Evolutionary conservation across 2,888 invertebrate species (phyloP).

Genomic region (Lottia gigantea): DNA sequence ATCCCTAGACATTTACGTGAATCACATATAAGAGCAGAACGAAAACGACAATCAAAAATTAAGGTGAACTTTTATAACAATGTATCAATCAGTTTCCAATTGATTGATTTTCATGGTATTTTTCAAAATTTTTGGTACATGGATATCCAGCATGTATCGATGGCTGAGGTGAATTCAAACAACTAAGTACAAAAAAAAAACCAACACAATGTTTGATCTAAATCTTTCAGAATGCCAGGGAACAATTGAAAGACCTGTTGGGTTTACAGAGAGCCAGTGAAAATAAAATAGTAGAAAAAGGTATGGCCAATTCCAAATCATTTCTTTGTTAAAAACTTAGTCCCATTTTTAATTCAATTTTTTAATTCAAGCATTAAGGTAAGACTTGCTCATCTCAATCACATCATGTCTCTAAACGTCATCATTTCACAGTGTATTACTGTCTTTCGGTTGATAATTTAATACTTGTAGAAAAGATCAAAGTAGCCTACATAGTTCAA

Average conservation of each 20-base stretch:
- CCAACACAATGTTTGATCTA: no score
- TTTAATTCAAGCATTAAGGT: background rate
- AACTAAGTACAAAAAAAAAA: no score
- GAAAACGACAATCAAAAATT: conserved; percentile 6
- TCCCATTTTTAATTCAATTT: background rate
- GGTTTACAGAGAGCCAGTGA: conserved; percentile 4
- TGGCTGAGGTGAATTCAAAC: no score
- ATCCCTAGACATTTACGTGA: background rate
- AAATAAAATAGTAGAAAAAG: conserved; percentile 11
- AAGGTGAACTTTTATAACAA: background rate
- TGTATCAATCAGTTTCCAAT: no score
- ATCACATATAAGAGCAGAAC: conserved; percentile 3
- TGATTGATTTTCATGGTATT: no score
- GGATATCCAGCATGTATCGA: no score
- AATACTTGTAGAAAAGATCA: no score
- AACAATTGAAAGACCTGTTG: background rate
- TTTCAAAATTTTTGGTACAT: no score
- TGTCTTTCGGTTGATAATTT: no score
- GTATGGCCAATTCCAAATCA: background rate
- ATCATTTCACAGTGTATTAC: no score
- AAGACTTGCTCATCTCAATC: conserved; percentile 7
- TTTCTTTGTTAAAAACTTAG: background rate
- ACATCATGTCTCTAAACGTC: background rate
- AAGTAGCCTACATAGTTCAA: no score
- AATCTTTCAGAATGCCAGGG: background rate